Percentiles rank a stretch among this genome's conserved stretches.
These are phyloP conservation scores for Ceyx melanurus DNA, from an alignment of 2,113 vertebrate genomes.

Conservation along the genomic window DNA sequence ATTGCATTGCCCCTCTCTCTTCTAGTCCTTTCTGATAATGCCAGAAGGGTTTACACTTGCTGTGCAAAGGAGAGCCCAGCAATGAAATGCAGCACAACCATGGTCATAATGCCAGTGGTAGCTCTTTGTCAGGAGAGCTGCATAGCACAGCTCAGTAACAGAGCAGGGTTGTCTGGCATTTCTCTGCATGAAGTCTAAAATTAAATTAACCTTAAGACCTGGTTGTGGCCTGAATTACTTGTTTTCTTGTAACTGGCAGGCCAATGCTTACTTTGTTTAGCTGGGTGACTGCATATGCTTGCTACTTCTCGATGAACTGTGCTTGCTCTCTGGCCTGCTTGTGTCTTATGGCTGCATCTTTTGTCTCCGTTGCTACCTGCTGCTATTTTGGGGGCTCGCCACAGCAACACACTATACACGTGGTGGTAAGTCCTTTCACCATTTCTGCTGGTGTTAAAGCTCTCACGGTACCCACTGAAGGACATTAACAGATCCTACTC, in stretches of 20 bases:
- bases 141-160: not conserved
- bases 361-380: conserved; percentile 91
- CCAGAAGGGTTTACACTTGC: not conserved
- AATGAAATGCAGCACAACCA: not conserved
- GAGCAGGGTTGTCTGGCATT: not conserved
- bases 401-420: conserved; percentile 99
- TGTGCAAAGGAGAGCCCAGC: not conserved
- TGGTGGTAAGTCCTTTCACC: conserved; percentile 94
- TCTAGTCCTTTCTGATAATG: not conserved
- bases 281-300: conserved; percentile 57
- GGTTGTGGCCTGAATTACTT: not conserved
- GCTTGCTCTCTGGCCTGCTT: conserved; percentile 77
- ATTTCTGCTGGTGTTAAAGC: conserved; percentile 72
- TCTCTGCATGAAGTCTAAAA: not conserved
- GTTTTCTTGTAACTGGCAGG: conserved; percentile 21
- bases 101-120: not conserved
- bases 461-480: conserved; percentile 32
- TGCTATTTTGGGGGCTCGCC: conserved; percentile 88
- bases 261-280: conserved; percentile 49
- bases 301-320: conserved; percentile 64
- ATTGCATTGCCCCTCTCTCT: not conserved
- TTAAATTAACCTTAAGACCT: not conserved
- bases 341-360: conserved; percentile 81
- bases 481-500: not conserved
- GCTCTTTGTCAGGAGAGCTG: not conserved